Evolutionary conservation across 2,797 vertebrate species (phyloP).

Genomic region (Acanthiza pusilla): DNA sequence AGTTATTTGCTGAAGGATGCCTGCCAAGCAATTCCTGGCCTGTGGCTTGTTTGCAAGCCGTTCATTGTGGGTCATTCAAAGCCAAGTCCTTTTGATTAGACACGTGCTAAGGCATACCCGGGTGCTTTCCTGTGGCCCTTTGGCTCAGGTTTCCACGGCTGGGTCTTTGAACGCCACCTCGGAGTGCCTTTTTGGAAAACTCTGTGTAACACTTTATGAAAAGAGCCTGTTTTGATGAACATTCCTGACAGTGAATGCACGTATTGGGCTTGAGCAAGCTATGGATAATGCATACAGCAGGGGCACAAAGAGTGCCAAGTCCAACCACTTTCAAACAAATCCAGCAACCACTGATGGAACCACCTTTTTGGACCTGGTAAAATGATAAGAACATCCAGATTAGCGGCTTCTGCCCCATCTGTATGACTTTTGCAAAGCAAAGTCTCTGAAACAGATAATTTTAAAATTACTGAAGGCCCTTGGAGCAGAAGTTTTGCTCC

Average conservation of each 20-base stretch:
- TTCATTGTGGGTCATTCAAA: conserved; percentile 49
- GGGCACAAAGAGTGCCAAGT: not conserved
- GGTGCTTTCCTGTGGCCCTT: not conserved
- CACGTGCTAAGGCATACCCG: conserved; percentile 20
- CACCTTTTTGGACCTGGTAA: not conserved
- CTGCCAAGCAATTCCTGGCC: conserved; percentile 64
- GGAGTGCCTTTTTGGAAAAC: conserved; percentile 27
- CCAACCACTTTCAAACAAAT: conserved; percentile 5
- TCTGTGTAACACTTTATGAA: not conserved
- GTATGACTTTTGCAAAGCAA: not conserved
- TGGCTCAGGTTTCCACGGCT: conserved; percentile 16
- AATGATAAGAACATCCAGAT: not conserved
- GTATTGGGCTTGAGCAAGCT: conserved; percentile 11
- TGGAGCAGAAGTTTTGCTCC: not conserved
- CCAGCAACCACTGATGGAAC: not conserved
- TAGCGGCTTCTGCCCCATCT: not conserved
- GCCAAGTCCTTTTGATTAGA: conserved; percentile 56
- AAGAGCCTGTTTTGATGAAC: conserved; percentile 29
- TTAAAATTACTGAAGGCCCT: not conserved
- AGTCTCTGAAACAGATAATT: not conserved
- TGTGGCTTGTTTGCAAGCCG: conserved; percentile 53
- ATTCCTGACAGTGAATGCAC: not conserved
- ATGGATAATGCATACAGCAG: not conserved
- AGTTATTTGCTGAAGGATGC: conserved; percentile 55
- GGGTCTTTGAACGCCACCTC: not conserved